A percentile compares a stretch with the other conserved stretches of the same genome.
Conservation (phyloP, 2,797 vertebrate species). For the Pempheris klunzingeri region DNA sequence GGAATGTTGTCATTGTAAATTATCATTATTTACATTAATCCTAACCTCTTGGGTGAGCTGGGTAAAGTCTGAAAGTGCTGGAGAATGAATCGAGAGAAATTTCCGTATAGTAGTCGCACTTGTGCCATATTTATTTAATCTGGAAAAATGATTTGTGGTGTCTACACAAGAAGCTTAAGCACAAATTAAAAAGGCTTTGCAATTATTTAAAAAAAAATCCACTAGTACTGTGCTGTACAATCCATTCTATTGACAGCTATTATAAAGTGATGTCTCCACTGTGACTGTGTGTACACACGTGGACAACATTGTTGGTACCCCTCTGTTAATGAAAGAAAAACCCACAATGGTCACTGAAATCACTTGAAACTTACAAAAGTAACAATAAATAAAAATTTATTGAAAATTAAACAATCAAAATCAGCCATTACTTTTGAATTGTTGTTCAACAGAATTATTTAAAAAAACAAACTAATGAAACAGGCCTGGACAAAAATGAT, state of each 20-base stretch:
- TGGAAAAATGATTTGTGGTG: background rate
- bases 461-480: no score
- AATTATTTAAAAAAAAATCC: background rate
- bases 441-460: no score
- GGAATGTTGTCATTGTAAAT: background rate
- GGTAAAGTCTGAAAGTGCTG: background rate
- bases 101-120: background rate
- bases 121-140: no score
- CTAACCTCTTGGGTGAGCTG: background rate
- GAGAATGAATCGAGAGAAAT: background rate
- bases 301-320: no score
- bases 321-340: no score
- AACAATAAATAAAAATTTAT: no score
- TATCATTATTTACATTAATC: background rate
- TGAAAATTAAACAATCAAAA: no score
- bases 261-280: background rate
- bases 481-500: no score
- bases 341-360: no score
- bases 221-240: background rate
- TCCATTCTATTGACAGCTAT: background rate
- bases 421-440: no score
- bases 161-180: background rate
- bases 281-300: no score
- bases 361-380: no score
- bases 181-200: background rate